Evolutionary conservation across 2,888 invertebrate genomes (phyloP).

Genomic region (Halocaridina rubra): DNA sequence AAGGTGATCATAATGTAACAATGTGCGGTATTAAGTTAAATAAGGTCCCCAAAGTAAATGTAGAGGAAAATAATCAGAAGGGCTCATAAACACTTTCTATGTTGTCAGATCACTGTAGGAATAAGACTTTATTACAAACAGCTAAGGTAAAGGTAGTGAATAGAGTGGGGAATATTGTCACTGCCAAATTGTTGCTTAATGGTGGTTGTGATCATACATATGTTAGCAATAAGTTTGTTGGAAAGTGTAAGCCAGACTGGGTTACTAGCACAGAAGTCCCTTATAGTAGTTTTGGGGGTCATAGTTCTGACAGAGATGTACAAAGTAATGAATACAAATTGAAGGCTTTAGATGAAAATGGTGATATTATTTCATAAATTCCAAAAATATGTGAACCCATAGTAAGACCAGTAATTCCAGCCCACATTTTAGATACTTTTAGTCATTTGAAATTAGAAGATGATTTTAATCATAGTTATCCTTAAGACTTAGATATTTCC

Average conservation of each 20-base stretch:
- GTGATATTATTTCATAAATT: background rate
- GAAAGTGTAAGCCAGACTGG: background rate
- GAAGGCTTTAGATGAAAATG: background rate
- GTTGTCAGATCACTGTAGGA: background rate
- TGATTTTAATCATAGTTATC: conserved; percentile 16
- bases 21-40: background rate
- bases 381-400: too few species aligned
- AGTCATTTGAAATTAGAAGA: conserved; percentile 22
- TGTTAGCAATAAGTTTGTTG: conserved; percentile 7
- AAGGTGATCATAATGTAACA: conserved; percentile 1
- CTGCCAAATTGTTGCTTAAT: conserved; percentile 1
- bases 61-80: background rate
- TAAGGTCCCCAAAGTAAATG: background rate
- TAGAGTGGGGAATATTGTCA: background rate
- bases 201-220: background rate
- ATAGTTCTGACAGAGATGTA: background rate
- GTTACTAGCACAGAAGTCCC: background rate
- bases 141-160: conserved; percentile 2
- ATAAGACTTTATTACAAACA: conserved; percentile 1
- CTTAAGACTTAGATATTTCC: background rate
- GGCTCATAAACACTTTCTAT: background rate
- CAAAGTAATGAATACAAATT: background rate
- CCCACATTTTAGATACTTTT: conserved; percentile 1
- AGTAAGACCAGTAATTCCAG: conserved; percentile 1
- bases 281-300: conserved; percentile 8